Base-by-base conservation (phyloP, 2,113 vertebrate species). In the Oncorhynchus mykiss region DNA sequence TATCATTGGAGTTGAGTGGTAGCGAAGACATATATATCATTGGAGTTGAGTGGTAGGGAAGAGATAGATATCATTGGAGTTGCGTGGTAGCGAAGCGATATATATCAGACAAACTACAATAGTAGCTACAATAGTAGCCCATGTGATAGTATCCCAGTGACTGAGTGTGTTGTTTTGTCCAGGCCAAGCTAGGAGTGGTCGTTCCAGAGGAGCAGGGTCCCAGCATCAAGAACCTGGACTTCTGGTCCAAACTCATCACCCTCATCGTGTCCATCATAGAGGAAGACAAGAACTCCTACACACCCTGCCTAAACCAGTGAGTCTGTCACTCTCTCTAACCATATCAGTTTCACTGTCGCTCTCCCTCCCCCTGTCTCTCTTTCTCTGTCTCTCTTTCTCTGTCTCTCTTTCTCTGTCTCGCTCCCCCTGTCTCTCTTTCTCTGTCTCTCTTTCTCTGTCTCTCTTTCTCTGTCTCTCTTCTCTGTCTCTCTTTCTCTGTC, bases 191-290 rank as follows among this genome's bases (percentile, higher is more conserved):
- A 82, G 96, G 96, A 0, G 95, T 96, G 2, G 93, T 99, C 11
- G 96, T 97, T 20, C 97, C 96, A 0, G 98, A 99, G 73, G 98
- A 99, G 67, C 98, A 99, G 85, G 98, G 98, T 0, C 98, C 98
- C 76, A 99, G 97, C 93, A 98, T 99, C 90, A 99, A 97, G 91
- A 99, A 99, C 88, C 93, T 99, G 22, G 97, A 99, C 88, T 99
- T 99, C 86, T 99, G 98, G 98, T 99, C 98, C 79, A 99, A 99
- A 88, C 94, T 99, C 76, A 99, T 99, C 88, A 99, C 98, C 5
- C 94, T 99, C 71, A 99, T 99, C 1, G 98, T 99, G 73, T 99
- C 98, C 77, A 99, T 99, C 78, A 99, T 99, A 0, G 98, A 99
- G 86, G 98, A 99, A 79, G 98, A 99, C 90, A 99, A 98, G 90